Evolutionary conservation across 2,888 invertebrate genomes (phyloP), one percentile per base, ranked within the genome.

Genomic region (Chrysopilus asiliformis): DNA sequence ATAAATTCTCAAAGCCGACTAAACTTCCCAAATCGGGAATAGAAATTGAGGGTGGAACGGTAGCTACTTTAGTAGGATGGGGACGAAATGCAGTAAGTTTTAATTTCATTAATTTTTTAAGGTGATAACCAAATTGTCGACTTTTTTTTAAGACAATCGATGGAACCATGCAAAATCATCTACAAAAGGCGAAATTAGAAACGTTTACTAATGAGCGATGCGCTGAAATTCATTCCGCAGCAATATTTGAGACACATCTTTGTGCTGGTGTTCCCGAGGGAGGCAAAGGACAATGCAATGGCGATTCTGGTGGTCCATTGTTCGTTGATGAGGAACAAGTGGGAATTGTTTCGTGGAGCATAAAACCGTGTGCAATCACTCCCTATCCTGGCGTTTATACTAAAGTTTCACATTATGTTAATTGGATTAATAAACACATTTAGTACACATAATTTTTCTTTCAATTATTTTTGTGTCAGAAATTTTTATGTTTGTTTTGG

Each of bases 311-410:
- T 3, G 66, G 67, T 2, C 67, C 67, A 7, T 44, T 67, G 10
- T 41, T 60, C 4, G 52, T 53, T 1, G 48, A 51, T 38, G 56
- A 54, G 18, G 53, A 52, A 10, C 60, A 62, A 45, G 51, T 63
- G 7, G 66, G 67, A 14, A 56, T 66, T 22, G 65, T 66, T 2
- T 66, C 66, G 0, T 66, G 66, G 66, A 63, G 64, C 37, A 46
- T 53, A 0, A 67, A 65, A 45, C 66, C 66, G 3, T 67, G 66
- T 33, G 55, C 64, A 1, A 44, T 52, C 4, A 51, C 55, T 2
- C 61, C 60, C 9, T 62, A 57, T 46, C 66, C 66, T 1, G 66
- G 66, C 4, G 64, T 66, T 8, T 66, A 58, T 33, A 60, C 66
- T 2, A 58, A 59, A 43, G 63, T 66, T 2, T 52, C 65, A 0